Conservation (phyloP, 2,797 vertebrate species). For the Iguana delicatissima region DNA sequence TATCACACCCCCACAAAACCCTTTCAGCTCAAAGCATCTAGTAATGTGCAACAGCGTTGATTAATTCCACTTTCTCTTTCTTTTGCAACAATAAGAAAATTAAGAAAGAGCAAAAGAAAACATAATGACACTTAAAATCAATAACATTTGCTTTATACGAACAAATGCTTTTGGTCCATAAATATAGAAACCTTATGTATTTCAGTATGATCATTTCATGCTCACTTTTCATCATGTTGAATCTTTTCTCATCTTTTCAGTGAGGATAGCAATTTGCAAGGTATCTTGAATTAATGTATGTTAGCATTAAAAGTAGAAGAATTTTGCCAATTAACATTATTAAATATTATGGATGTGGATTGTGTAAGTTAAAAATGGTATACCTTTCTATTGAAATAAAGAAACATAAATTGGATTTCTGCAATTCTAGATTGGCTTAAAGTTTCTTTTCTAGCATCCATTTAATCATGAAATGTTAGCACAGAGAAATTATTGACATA, state of each 20-base stretch:
- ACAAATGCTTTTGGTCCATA: constrained; percentile 12
- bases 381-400: background rate
- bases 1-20: constrained; percentile 16
- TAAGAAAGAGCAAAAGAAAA: constrained; percentile 38
- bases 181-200: constrained; percentile 28
- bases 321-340: constrained; percentile 16
- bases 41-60: constrained; percentile 23
- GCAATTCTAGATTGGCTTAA: background rate
- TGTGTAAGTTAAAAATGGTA: constrained; percentile 23
- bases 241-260: constrained; percentile 26
- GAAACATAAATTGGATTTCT: background rate
- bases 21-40: background rate
- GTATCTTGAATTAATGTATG: constrained; percentile 19
- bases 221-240: constrained; percentile 20
- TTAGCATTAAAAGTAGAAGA: constrained; percentile 3
- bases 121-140: constrained; percentile 36
- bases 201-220: constrained; percentile 41
- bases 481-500: background rate
- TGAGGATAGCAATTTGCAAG: constrained; percentile 10
- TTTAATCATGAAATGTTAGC: background rate
- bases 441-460: background rate
- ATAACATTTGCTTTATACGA: constrained; percentile 33
- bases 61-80: constrained; percentile 35
- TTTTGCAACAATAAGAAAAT: constrained; percentile 34
- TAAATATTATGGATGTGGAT: constrained; percentile 16